These are phyloP conservation scores for Lepidocyrtinus sp. DNA, from an alignment of 2,888 invertebrate genomes.

Conservation along the genomic window DNA sequence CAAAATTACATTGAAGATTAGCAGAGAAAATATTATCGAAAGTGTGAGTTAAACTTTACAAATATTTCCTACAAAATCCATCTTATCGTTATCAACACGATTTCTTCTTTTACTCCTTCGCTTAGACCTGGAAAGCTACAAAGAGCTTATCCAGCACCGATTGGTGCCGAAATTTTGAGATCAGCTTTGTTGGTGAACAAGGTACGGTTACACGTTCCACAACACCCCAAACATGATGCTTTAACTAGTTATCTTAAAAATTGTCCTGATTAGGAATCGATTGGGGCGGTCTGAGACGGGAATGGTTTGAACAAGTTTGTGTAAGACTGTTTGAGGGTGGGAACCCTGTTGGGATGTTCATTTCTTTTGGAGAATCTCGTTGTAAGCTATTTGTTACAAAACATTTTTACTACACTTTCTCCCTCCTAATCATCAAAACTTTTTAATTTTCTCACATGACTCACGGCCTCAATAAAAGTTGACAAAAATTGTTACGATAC, in stretches of 20 bases:
- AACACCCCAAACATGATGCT: not conserved
- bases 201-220: constrained; percentile 76
- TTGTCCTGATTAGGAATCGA: constrained; percentile 49
- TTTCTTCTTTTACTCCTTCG: not conserved
- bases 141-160: constrained; percentile 88
- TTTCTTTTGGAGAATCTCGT: constrained; percentile 86
- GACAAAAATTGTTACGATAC: too few species aligned
- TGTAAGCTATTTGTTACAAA: constrained; percentile 79
- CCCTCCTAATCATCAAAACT: too few species aligned
- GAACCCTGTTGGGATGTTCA: constrained; percentile 81
- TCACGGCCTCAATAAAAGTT: too few species aligned
- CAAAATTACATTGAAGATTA: constrained; percentile 85
- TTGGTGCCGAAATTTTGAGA: constrained; percentile 96
- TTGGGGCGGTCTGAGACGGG: constrained; percentile 83
- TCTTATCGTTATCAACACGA: not conserved
- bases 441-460: too few species aligned
- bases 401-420: constrained; percentile 75
- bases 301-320: constrained; percentile 95
- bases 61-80: not conserved
- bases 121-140: constrained; percentile 84
- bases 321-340: constrained; percentile 88
- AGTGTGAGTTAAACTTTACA: constrained; percentile 74
- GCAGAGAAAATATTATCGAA: constrained; percentile 85
- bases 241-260: not conserved
- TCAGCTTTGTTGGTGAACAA: constrained; percentile 94